Percentiles rank a stretch among this genome's conserved stretches.
Evolutionary conservation across 2,113 vertebrate genomes (phyloP).

Genomic region (Anser brachyrhynchus): DNA sequence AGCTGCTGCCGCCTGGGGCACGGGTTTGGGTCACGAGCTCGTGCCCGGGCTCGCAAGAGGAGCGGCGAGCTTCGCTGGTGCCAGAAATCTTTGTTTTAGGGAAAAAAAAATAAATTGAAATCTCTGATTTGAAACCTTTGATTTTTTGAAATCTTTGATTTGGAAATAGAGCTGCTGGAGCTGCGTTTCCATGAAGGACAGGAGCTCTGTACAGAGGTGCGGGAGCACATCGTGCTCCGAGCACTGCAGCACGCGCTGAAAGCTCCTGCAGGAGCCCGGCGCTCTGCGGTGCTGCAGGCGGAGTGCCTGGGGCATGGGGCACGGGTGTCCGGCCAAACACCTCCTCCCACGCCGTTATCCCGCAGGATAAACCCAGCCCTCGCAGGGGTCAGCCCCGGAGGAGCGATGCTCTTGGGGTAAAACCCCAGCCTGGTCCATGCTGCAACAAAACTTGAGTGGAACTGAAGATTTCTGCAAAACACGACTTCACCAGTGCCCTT

Average conservation of each 20-base stretch:
- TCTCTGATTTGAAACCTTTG: no score
- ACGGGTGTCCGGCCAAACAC: not conserved
- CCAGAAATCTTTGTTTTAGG: no score
- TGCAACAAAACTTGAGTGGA: not conserved
- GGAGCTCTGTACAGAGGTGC: not conserved
- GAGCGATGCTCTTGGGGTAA: not conserved
- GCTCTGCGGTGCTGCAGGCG: not conserved
- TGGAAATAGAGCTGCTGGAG: no score
- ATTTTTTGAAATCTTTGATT: no score
- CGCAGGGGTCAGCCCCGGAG: not conserved
- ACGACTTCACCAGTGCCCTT: not conserved
- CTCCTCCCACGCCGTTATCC: not conserved
- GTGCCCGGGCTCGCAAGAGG: no score
- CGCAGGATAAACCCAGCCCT: fast-evolving
- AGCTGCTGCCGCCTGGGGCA: no score
- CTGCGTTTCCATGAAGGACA: no score
- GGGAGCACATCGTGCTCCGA: not conserved
- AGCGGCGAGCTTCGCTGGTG: no score
- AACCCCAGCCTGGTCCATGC: not conserved
- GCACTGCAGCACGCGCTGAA: not conserved
- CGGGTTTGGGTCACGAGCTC: no score
- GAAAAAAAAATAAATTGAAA: no score
- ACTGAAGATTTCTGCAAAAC: not conserved
- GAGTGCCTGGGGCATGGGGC: not conserved
- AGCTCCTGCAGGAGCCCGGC: not conserved